phyloP scores from a whole-genome alignment of 1,140 invertebrate genomes.

The Apis laboriosa region DNA sequence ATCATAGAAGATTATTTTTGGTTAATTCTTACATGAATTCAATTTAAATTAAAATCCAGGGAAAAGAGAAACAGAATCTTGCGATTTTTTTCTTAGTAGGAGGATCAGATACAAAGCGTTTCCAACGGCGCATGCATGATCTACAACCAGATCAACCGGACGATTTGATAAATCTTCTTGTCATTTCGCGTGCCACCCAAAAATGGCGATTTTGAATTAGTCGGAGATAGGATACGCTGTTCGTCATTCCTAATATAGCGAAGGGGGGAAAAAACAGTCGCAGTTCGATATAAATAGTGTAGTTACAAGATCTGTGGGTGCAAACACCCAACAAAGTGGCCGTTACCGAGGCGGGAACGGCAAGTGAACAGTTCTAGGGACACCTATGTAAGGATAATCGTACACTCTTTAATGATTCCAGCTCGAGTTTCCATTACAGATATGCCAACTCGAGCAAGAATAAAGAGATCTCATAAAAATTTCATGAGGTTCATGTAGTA shows the following conservation, averaged over 20 bases:
- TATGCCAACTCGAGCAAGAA: neutral
- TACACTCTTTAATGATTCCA: constrained; percentile 7
- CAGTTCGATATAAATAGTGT: constrained; percentile 56
- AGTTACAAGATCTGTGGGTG: constrained; percentile 53
- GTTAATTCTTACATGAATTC: neutral
- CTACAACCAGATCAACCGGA: neutral
- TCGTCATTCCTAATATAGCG: constrained; percentile 39
- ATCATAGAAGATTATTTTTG: neutral
- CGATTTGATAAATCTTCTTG: constrained; percentile 2
- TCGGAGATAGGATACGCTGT: constrained; percentile 2
- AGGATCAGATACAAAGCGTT: neutral
- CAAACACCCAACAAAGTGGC: constrained; percentile 49
- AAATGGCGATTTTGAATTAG: constrained; percentile 31
- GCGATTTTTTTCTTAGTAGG: too few relatives aligned
- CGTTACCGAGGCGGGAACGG: constrained; percentile 21
- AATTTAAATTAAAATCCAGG: neutral
- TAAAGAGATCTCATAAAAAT: constrained; percentile 41
- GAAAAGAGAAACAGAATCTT: neutral
- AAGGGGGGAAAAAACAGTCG: constrained; percentile 23
- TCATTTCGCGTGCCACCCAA: neutral
- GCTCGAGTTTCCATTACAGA: constrained; percentile 8
- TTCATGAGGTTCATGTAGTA: constrained; percentile 6
- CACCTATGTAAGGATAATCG: constrained; percentile 36
- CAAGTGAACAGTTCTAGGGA: neutral
- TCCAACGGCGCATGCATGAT: too few relatives aligned